Percentiles rank a stretch among this genome's conserved stretches.
Conservation (phyloP, 2,888 invertebrate genomes). For the Leptopilina myrica region DNA sequence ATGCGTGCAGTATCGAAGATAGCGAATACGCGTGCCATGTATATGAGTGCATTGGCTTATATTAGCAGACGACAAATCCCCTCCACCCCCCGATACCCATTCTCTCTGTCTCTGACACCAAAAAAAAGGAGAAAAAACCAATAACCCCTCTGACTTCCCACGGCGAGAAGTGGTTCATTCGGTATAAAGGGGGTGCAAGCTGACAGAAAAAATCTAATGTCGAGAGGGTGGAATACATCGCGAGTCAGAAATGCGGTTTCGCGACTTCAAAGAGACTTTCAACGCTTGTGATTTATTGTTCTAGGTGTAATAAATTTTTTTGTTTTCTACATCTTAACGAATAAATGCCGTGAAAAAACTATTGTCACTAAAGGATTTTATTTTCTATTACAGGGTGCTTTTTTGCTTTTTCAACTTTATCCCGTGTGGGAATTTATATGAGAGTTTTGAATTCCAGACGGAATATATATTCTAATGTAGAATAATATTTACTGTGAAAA, state of each 20-base stretch:
- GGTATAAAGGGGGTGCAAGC: slow-evolving; percentile 12
- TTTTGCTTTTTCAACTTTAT: too few species aligned
- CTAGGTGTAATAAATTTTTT: not conserved
- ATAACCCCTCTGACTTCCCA: slow-evolving; percentile 41
- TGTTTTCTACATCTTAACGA: not conserved
- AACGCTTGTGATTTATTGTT: slow-evolving; percentile 7
- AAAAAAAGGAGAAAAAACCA: not conserved
- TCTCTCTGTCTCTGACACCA: not conserved
- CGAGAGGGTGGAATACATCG: slow-evolving; percentile 16
- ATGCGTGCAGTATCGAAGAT: slow-evolving; percentile 61
- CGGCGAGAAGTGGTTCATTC: slow-evolving; percentile 20
- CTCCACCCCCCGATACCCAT: not conserved
- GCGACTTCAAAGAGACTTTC: not conserved
- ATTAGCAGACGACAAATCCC: slow-evolving; percentile 28
- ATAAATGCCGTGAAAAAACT: too few species aligned
- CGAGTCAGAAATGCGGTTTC: slow-evolving; percentile 27
- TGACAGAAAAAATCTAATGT: slow-evolving; percentile 34
- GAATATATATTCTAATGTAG: too few species aligned
- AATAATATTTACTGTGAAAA: too few species aligned
- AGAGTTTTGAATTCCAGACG: too few species aligned
- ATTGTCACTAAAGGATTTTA: too few species aligned
- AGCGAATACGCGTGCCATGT: slow-evolving; percentile 50
- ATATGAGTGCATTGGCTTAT: slow-evolving; percentile 9
- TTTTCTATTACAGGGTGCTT: too few species aligned
- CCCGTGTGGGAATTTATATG: too few species aligned